Base-by-base conservation (phyloP, 2,797 vertebrate genomes). In the Carduelis carduelis region DNA sequence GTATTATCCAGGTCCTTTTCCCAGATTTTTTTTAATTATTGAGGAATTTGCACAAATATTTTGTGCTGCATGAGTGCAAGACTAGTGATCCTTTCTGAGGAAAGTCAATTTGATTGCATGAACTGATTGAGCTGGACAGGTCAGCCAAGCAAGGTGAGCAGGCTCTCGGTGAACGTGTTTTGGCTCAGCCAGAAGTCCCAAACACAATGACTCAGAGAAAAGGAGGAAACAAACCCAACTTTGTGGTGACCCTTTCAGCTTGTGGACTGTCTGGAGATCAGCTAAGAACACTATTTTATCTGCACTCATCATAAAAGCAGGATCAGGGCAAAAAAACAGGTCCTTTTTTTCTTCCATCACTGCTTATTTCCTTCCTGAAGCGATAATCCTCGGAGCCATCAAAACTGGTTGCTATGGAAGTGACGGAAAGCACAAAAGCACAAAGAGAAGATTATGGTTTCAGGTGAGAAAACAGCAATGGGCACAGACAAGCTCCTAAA, bases 381-480 rank as follows among this genome's bases (percentile, higher is more conserved):
- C 1, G 2, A 81, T 95, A 95, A 96, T 93, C 93, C 95, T 95
- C 0, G 0, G 63, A 92, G 79, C 75, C 95, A 95, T 93, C 96
- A 94, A 83, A 90, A 87, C n/a, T 93, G 89, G 94, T 97, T 96
- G 95, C 96, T 93, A 95, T 95, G 94, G 94, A 90, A 89, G 94
- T 93, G 96, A 90, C 2, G 57, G 85, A 93, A 94, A 94, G 63
- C 80, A 84, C 74, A 95, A 94, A 93, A 95, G 56, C 80, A 84
- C 80, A 95, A 93, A 91, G 93, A 81, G 47, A 88, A 68, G 93
- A 96, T 97, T 95, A 96, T 41, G 66, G 49, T 82, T 96, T 94
- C 93, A 96, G 96, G 95, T 97, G 90, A 95, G 87, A 71, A 93
- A 95, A 87, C 27, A 66, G 77, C 47, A 93, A 59, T 55, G 77